Conservation (phyloP, 2,113 vertebrate species). For the Amia ocellicauda region DNA sequence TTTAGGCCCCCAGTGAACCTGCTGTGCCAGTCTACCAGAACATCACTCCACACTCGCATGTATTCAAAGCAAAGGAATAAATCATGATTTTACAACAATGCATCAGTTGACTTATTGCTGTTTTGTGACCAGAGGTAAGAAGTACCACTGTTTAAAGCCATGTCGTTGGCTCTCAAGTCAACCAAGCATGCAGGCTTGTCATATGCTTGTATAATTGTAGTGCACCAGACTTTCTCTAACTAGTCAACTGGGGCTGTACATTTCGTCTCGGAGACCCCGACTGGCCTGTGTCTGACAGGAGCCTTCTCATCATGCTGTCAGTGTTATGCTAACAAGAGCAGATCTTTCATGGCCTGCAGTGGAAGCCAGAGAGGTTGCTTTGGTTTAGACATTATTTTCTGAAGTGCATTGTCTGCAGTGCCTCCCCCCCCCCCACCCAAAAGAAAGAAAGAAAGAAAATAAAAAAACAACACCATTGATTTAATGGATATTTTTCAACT, state of each 20-base stretch:
- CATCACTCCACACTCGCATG: slow-evolving; percentile 62
- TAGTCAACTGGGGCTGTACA: slow-evolving; percentile 87
- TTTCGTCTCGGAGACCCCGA: slow-evolving; percentile 62
- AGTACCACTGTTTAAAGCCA: slow-evolving; percentile 76
- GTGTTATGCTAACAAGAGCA: slow-evolving; percentile 90
- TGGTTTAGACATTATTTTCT: slow-evolving; percentile 56
- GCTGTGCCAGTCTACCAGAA: slow-evolving; percentile 74
- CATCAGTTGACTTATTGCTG: slow-evolving; percentile 90
- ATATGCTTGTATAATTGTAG: slow-evolving; percentile 87
- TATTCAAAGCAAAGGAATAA: slow-evolving; percentile 88
- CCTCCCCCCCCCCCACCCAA: slow-evolving; percentile 27
- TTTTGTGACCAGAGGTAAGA: slow-evolving; percentile 82
- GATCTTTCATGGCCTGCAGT: slow-evolving; percentile 67
- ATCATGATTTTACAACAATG: slow-evolving; percentile 91
- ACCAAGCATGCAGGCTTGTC: slow-evolving; percentile 89
- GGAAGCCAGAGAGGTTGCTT: slow-evolving; percentile 69
- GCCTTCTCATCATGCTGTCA: slow-evolving; percentile 91
- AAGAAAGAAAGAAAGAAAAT: no score
- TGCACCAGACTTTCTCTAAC: slow-evolving; percentile 83
- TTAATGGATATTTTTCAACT: slow-evolving; percentile 33
- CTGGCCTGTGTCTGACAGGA: slow-evolving; percentile 83
- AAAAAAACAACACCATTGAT: slow-evolving; percentile 24
- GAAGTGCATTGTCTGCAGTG: slow-evolving; percentile 24
- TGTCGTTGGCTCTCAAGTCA: slow-evolving; percentile 75
- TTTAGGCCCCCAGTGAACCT: slow-evolving; percentile 69